A percentile compares a stretch with the other conserved stretches of the same genome.
Evolutionary conservation across 2,888 invertebrate genomes (phyloP).

Genomic region (Drosophila quasianomalipes): DNA sequence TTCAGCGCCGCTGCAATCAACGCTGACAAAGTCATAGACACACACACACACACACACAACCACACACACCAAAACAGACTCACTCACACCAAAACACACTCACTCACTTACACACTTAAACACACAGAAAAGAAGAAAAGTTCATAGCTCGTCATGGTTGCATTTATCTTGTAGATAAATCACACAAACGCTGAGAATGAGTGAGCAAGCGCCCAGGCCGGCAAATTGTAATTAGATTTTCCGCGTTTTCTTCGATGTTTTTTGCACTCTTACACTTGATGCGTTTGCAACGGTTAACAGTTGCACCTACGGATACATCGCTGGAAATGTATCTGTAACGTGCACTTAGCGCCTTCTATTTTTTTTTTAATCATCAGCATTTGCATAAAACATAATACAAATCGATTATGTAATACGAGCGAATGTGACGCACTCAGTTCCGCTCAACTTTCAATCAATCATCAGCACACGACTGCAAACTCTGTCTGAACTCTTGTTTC

Average conservation of each 20-base stretch:
- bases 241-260: constrained; percentile 18
- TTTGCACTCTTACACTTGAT: constrained; percentile 40
- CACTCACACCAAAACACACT: neutral
- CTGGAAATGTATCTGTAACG: constrained; percentile 71
- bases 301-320: constrained; percentile 72
- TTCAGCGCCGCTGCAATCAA: constrained; percentile 45
- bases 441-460: constrained; percentile 41
- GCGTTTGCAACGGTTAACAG: constrained; percentile 69
- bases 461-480: constrained; percentile 31
- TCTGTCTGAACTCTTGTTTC: constrained; percentile 39
- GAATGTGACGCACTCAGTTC: constrained; percentile 49
- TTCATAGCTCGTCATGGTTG: constrained; percentile 56
- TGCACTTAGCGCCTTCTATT: constrained; percentile 54
- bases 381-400: constrained; percentile 62
- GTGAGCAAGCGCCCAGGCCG: constrained; percentile 25
- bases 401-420: constrained; percentile 66
- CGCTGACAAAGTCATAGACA: constrained; percentile 65
- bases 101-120: constrained; percentile 40
- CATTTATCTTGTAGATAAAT: constrained; percentile 83
- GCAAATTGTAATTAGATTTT: constrained; percentile 76
- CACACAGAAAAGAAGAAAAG: constrained; percentile 21
- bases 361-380: constrained; percentile 66
- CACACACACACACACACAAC: constrained; percentile 11
- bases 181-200: constrained; percentile 24
- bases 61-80: constrained; percentile 36